Base-by-base conservation (phyloP, 2,113 vertebrate species). In the Plotosus lineatus region DNA sequence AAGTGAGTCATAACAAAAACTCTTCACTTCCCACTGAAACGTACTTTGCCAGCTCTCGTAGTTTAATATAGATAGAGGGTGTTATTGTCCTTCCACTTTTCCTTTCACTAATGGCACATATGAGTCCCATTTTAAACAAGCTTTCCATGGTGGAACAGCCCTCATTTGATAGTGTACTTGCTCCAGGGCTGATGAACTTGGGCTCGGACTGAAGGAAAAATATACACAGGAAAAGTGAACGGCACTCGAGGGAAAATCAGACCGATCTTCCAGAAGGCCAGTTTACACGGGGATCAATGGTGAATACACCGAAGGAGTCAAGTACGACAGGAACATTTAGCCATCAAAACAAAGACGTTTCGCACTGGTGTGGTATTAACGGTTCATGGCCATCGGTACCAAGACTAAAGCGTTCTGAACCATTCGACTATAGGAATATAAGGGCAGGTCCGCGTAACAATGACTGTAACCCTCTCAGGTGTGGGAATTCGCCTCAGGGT, bases 281-380 rank as follows among this genome's bases (percentile, higher is more conserved):
- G 28, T 83, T 89, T 82, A 83, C 72, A 83, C 79, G 80, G 76
- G 51, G 3, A 48, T 72, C 82, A 74, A 26, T 60, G 71, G 86
- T 31, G 65, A 71, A 82, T 65, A 75, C 56, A 73, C 69, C 23
- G 8, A 51, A 17, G 46, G 21, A 12, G 11, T 79, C 83, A 6
- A 48, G 55, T 44, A 9, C 75, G 31, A 61, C 48, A 33, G 72
- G 88, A 88, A 88, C 87, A 83, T 69, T 69, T 56, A 28, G 50
- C 44, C 76, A 68, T 36, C 46, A 61, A 77, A 74, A 79, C 53
- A 72, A 48, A 36, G 19, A 6, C 48, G 15, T 65, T 46, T 48
- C 65, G 50, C 46, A 44, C 0, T 53, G 36, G 5, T 17, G 58
- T 42, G 31, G 58, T 53, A 51, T 42, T 66, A 51, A 40, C 23